phyloP scores from a whole-genome alignment of 2,888 invertebrate genomes.

The Oegoconia quadripuncta region DNA sequence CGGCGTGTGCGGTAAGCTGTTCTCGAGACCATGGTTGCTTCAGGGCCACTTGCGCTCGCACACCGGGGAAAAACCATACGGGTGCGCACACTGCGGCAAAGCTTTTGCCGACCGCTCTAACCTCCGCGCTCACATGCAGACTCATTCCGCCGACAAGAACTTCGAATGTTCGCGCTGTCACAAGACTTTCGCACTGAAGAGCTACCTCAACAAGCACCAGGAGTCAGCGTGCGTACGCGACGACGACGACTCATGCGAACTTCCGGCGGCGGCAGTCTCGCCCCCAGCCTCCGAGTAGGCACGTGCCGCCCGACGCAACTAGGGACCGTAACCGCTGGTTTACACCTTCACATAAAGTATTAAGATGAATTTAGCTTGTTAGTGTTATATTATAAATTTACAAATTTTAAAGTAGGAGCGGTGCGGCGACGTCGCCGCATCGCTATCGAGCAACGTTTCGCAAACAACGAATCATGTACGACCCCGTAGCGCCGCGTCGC shows the following conservation, averaged over 20 bases:
- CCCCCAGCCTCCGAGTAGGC: constrained; percentile 40
- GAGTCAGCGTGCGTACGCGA: constrained; percentile 95
- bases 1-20: constrained; percentile 95
- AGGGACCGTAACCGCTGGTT: constrained; percentile 72
- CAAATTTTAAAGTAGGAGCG: constrained; percentile 56
- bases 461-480: constrained; percentile 78
- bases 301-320: constrained; percentile 36
- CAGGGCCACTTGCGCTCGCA: constrained; percentile 94
- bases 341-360: constrained; percentile 71
- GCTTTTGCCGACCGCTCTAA: constrained; percentile 98
- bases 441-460: constrained; percentile 76
- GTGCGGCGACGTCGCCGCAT: constrained; percentile 42
- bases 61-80: constrained; percentile 96
- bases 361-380: constrained; percentile 76
- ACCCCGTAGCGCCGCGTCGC: constrained; percentile 66
- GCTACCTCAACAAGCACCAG: constrained; percentile 97
- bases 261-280: constrained; percentile 32
- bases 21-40: constrained; percentile 96
- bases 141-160: constrained; percentile 95
- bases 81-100: constrained; percentile 97
- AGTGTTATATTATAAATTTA: constrained; percentile 66
- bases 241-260: constrained; percentile 54
- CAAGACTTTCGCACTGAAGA: constrained; percentile 96
- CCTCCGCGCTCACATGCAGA: constrained; percentile 97
- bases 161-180: constrained; percentile 94